Base-by-base conservation (phyloP, 2,888 invertebrate genomes). In the Aphelenchoides bicaudatus region DNA sequence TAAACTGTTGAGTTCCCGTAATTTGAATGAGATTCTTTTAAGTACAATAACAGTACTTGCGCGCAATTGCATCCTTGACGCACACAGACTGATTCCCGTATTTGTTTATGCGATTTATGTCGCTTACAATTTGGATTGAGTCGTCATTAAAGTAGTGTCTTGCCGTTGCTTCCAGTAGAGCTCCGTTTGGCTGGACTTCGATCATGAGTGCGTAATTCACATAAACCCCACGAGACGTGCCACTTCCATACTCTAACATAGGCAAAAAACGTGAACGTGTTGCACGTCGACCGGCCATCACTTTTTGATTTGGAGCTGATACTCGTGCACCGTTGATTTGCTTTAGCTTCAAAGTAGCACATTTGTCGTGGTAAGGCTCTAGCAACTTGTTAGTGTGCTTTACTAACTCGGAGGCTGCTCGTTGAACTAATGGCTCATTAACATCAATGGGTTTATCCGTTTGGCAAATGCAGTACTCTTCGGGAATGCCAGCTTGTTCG, bases 41-140 rank as follows among this genome's bases (percentile, higher is more conserved):
- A 10, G 43, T 55, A 39, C 73, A 73, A 48, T 58, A 75, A 37
- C 73, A 73, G 52, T 61, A 74, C 54, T 74, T 73, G 19, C 66
- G 43, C 6, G 75, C 39, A 5, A 59, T 47, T 3, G 53, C 52
- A n/a, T 61, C 58, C 19, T 67, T 31, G 0, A 78, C 65, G 48
- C 77, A 76, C 16, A 59, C 5, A 13, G 77, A 76, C 58, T 78
- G 75, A 56, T 68, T 76, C 3, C 74, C 75, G 61, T 76, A 76
- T 30, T 61, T 62, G 59, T 76, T 76, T 47, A 74, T 72, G 2
- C 77, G 66, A 43, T 70, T 75, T 13, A 76, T 61, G 43, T 74
- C 73, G 5, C 75, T 74, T 4, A 69, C 53, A 13, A 76, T 65
- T 8, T 46, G 51, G 49, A 60, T 63, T 21, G 58, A 21, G 39